Base-by-base conservation (phyloP, 2,888 invertebrate species). In the Apeira syringaria region DNA sequence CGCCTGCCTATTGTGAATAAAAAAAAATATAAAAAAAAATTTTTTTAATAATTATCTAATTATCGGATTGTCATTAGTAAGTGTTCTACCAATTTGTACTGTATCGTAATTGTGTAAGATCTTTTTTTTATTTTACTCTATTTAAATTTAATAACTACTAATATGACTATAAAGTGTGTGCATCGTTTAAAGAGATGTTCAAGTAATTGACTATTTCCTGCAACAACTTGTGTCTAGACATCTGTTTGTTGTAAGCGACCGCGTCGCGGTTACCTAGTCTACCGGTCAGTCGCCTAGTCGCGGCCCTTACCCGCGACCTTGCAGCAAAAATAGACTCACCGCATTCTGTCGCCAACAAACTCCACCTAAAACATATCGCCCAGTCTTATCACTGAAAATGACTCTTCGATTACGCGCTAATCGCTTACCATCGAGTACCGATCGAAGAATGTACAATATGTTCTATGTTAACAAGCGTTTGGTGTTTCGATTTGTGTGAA, bases 301-400 rank as follows among this genome's bases (percentile, higher is more conserved):
- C 69, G 80, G 82, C 81, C 82, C 78, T 79, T 72, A 65, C 52
- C 1, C 36, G 44, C 70, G 84, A 75, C 87, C 87, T 86, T 84
- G 85, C 64, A 59, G 65, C 72, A 69, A 73, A 87, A 80, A 83
- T 84, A 84, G 81, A 65, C 63, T 15, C 52, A 66, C 40, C 58
- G 63, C 65, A 51, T 64, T 64, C 73, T 74, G 81, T 80, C 81
- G 82, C 85, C 82, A 85, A 78, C 79, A 68, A 59, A 64, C 64
- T 61, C 60, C 53, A 64, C 67, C 72, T 75, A 64, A 67, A 61
- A 70, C 68, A 72, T 68, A 72, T 70, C 67, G 70, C 56, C 57
- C 58, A 68, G 73, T 69, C 75, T 88, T 88, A 88, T 88, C 88
- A 84, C 78, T 80, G 73, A 88, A 87, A 86, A 88, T 88, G 88